Evolutionary conservation across 2,797 vertebrate species (phyloP).

Genomic region (Sebastiscus tertius): DNA sequence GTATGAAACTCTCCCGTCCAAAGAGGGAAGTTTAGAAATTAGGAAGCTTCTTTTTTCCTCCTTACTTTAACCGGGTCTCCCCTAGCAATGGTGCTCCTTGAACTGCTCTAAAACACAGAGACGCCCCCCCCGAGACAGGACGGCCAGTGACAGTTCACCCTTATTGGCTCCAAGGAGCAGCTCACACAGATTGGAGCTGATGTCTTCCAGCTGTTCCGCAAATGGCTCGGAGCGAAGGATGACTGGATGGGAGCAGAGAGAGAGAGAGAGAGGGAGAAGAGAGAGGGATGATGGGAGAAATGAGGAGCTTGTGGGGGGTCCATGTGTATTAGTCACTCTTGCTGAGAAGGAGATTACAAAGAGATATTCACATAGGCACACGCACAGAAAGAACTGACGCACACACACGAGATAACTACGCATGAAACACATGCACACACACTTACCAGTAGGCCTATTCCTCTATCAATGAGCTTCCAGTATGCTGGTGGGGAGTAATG

Average conservation of each 20-base stretch:
- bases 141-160: constrained; percentile 65
- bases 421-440: not conserved
- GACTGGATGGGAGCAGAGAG: constrained; percentile 33
- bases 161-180: constrained; percentile 63
- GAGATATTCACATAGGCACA: constrained; percentile 29
- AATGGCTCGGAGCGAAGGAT: constrained; percentile 53
- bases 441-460: not conserved
- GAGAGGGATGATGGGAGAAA: constrained; percentile 29
- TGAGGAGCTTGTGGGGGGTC: constrained; percentile 60
- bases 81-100: constrained; percentile 16
- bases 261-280: constrained; percentile 19
- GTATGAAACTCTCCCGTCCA: constrained; percentile 20
- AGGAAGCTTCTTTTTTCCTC: not conserved
- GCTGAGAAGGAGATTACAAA: constrained; percentile 56
- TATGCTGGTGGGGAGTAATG: constrained; percentile 2
- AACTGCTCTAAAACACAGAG: constrained; percentile 3
- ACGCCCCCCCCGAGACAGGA: constrained; percentile 38
- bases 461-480: constrained; percentile 29
- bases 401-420: constrained; percentile 14
- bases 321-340: constrained; percentile 54
- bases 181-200: constrained; percentile 71
- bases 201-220: constrained; percentile 77
- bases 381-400: constrained; percentile 1
- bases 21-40: constrained; percentile 15
- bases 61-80: constrained; percentile 13